Percentiles rank a stretch among this genome's conserved stretches.
These are phyloP conservation scores for Dolichomitus sp. DNA, from an alignment of 2,888 invertebrate genomes.

Conservation along the genomic window DNA sequence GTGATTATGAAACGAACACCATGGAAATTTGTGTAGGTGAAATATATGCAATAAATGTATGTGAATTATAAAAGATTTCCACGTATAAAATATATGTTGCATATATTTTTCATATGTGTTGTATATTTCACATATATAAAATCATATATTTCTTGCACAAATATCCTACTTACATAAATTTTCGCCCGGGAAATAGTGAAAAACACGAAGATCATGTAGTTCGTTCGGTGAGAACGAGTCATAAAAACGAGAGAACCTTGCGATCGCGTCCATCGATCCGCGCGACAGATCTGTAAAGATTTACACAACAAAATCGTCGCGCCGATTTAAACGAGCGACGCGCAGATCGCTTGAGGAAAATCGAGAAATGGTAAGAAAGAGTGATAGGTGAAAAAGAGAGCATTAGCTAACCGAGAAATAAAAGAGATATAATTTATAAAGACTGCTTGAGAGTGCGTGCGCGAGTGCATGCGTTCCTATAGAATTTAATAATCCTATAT, in stretches of 20 bases:
- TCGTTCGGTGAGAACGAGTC: slow-evolving; percentile 49
- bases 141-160: too few relatives aligned
- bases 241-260: slow-evolving; percentile 43
- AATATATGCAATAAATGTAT: slow-evolving; percentile 52
- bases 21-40: background rate
- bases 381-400: slow-evolving; percentile 38
- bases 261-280: slow-evolving; percentile 31
- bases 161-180: background rate
- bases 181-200: background rate
- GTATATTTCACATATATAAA: too few relatives aligned
- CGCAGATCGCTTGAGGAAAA: slow-evolving; percentile 45
- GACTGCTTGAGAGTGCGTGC: slow-evolving; percentile 84
- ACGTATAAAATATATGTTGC: background rate
- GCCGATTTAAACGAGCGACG: background rate
- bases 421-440: slow-evolving; percentile 83
- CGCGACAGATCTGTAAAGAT: slow-evolving; percentile 58
- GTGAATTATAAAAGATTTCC: background rate
- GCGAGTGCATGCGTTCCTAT: slow-evolving; percentile 82
- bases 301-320: slow-evolving; percentile 31
- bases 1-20: background rate
- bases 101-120: background rate
- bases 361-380: slow-evolving; percentile 44
- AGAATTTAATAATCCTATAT: slow-evolving; percentile 74
- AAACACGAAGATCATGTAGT: slow-evolving; percentile 43
- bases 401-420: slow-evolving; percentile 54